Evolutionary conservation across 2,797 vertebrate genomes (phyloP).

Genomic region (Lophotriccus pileatus): DNA sequence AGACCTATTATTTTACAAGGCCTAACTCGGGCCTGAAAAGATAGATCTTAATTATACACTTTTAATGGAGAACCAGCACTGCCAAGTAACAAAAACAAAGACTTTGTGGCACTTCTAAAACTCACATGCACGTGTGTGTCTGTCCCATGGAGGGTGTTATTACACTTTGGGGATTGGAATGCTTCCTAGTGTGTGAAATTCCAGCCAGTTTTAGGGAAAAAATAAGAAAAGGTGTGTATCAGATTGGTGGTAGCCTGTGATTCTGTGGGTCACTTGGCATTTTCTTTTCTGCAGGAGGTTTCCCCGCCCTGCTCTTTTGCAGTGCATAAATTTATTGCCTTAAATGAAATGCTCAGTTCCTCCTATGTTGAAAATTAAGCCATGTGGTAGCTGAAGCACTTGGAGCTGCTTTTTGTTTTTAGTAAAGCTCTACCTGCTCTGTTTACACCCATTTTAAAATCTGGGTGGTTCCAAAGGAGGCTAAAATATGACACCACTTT

Average conservation of each 20-base stretch:
- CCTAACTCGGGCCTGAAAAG: neutral
- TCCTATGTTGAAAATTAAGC: neutral
- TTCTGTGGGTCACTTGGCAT: neutral
- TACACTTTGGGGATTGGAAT: neutral
- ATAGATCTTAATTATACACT: neutral
- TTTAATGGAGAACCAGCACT: neutral
- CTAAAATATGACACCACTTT: neutral
- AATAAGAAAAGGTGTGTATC: neutral
- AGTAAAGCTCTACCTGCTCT: neutral
- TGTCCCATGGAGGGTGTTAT: neutral
- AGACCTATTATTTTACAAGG: neutral
- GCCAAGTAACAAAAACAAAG: neutral
- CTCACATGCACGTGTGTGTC: neutral
- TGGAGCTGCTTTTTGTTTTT: neutral
- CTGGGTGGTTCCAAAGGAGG: neutral
- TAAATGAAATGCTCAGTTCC: neutral
- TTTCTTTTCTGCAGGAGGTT: neutral
- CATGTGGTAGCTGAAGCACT: neutral
- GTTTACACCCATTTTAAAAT: neutral
- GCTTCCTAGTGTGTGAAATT: neutral
- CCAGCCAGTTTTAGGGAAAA: neutral
- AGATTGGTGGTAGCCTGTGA: neutral
- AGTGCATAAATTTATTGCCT: neutral
- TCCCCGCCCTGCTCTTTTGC: neutral
- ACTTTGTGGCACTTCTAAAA: neutral